Conservation (phyloP, 2,888 invertebrate genomes). For the Aethes cnicana region DNA sequence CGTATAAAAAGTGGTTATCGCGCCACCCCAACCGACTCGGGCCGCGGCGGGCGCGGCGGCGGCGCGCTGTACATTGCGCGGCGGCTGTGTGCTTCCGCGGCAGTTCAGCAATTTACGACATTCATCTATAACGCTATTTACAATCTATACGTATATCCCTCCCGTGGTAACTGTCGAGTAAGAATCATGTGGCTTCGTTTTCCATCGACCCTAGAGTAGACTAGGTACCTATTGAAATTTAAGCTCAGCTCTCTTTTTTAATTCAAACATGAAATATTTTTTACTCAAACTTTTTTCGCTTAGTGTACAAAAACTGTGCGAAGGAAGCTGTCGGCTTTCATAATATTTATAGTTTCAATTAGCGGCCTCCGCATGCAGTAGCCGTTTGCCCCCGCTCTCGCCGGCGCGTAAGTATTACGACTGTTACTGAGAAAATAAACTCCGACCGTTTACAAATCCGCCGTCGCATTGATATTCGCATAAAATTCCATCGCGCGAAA, state of each 20-base stretch:
- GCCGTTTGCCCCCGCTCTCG: slow-evolving; percentile 45
- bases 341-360: slow-evolving; percentile 79
- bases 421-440: slow-evolving; percentile 42
- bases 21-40: slow-evolving; percentile 43
- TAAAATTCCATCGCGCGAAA: slow-evolving; percentile 61
- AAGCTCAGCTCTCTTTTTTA: slow-evolving; percentile 23
- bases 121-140: background rate
- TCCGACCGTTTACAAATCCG: slow-evolving; percentile 22
- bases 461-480: slow-evolving; percentile 9
- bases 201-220: slow-evolving; percentile 22
- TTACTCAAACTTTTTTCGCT: slow-evolving; percentile 39
- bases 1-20: slow-evolving; percentile 81
- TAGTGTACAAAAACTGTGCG: slow-evolving; percentile 52
- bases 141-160: background rate
- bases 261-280: slow-evolving; percentile 14
- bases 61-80: slow-evolving; percentile 16
- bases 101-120: slow-evolving; percentile 7
- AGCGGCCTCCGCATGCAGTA: slow-evolving; percentile 64
- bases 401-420: slow-evolving; percentile 41
- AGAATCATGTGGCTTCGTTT: slow-evolving; percentile 50
- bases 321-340: slow-evolving; percentile 58
- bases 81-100: background rate
- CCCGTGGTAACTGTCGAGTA: slow-evolving; percentile 17
- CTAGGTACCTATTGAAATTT: slow-evolving; percentile 27
- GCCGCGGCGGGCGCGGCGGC: slow-evolving; percentile 22